Evolutionary conservation across 1,140 invertebrate species (phyloP), one percentile per base, ranked within the genome.

Genomic region (Cherax destructor): DNA sequence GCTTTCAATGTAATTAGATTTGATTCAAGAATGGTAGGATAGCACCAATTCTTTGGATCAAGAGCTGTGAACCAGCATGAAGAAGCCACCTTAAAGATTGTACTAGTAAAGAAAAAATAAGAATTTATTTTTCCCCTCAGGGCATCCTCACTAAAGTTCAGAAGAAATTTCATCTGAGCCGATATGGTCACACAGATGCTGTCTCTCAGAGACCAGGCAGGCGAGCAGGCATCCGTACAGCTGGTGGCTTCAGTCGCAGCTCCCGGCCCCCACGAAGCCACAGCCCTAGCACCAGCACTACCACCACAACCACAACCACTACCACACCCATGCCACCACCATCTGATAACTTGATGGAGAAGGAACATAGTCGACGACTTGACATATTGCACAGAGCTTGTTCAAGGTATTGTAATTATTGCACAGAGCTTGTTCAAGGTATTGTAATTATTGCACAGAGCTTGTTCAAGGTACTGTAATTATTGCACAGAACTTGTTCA

Each of bases 361-460:
- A 52, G 59, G 88, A 91, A 24, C 88, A 91, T 18, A 24, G 59
- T 11, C 56, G 83, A 30, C 72, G 88, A 4, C 88, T 91, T 3
- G 56, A 91, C 41, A 52, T 50, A 11, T 56, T 91, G 9, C 88
- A 91, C 16, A 69, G 50, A 61, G 83, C 88, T 56, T 91, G 88
- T 69, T n/a, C 72, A 21, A 91, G 83, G 88, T 91, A 30, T 3
- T 13, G 30, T 2, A 41, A 1, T 41, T 41, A 41, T 41, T 41
- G 30, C 30, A 41, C 30, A 41, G 1, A 24, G n/a, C 2, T 41
- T 41, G 0, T 41, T 41, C 30, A 41, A 41, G 30, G 30, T 41
- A 41, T 41, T 41, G 0, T 2, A 41, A 1, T 41, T 41, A 41
- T 41, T 41, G 30, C 30, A 41, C 30, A 41, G 1, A 24, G n/a